A percentile compares a stretch with the other conserved stretches of the same genome.
Evolutionary conservation across 2,888 invertebrate species (phyloP).

Genomic region (Drosophila algonquin): DNA sequence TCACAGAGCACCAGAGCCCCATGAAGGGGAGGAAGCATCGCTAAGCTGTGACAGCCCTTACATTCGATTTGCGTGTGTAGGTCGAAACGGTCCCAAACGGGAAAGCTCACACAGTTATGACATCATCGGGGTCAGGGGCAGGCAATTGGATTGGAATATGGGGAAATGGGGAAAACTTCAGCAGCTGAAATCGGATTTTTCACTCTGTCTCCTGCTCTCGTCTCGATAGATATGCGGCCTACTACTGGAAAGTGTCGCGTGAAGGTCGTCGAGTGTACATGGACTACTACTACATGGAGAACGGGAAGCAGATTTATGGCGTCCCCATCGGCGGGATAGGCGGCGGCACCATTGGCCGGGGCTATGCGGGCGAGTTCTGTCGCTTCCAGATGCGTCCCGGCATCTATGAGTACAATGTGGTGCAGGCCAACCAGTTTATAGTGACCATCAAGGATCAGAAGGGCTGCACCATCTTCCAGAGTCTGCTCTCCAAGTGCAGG

Average conservation of each 20-base stretch:
- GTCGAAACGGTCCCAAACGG: constrained; percentile 9
- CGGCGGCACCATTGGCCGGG: constrained; percentile 91
- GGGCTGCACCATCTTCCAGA: constrained; percentile 90
- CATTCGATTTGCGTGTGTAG: constrained; percentile 32
- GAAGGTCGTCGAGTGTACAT: constrained; percentile 89
- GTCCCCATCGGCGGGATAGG: constrained; percentile 94
- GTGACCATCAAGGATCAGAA: constrained; percentile 90
- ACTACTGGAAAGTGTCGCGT: constrained; percentile 87
- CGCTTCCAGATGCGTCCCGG: constrained; percentile 95
- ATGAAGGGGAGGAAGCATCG: constrained; percentile 20
- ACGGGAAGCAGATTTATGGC: constrained; percentile 94
- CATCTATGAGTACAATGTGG: constrained; percentile 92
- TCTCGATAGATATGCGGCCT: constrained; percentile 88
- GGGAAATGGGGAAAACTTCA: constrained; percentile 31
- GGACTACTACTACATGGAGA: constrained; percentile 90
- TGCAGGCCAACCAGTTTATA: constrained; percentile 95
- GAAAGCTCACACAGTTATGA: constrained; percentile 50
- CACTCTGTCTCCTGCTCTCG: constrained; percentile 5
- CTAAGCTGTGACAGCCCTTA: constrained; percentile 40
- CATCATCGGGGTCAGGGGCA: constrained; percentile 52
- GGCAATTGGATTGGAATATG: constrained; percentile 19
- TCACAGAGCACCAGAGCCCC: constrained; percentile 37
- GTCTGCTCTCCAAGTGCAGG: constrained; percentile 90
- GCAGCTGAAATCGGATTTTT: constrained; percentile 35
- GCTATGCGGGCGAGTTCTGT: constrained; percentile 96